Evolutionary conservation across 2,113 vertebrate species (phyloP).

Genomic region (Sinocyclocheilus anshuiensis): DNA sequence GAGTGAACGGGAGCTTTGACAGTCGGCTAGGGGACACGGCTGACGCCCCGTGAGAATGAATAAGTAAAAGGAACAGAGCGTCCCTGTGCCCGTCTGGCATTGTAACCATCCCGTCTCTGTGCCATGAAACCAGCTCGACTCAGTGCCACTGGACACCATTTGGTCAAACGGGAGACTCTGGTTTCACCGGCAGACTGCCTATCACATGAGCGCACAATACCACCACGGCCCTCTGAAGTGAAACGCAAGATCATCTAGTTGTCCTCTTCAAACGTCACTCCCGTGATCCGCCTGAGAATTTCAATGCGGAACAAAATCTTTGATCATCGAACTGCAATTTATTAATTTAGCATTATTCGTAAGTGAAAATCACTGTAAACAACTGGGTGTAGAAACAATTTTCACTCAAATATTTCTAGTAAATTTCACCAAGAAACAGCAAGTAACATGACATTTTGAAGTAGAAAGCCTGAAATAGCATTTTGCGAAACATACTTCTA

Average conservation of each 20-base stretch:
- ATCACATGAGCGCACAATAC: conserved; percentile 21
- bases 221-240: conserved; percentile 6
- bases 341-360: background rate
- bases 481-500: too few species aligned
- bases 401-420: background rate
- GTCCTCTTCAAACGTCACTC: background rate
- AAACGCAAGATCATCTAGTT: conserved; percentile 31
- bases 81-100: conserved; percentile 62
- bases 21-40: conserved; percentile 26
- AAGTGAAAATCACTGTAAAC: background rate
- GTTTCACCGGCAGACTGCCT: conserved; percentile 50
- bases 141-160: conserved; percentile 49
- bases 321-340: background rate
- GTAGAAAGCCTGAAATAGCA: too few species aligned
- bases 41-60: conserved; percentile 58
- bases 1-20: conserved; percentile 32
- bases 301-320: background rate
- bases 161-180: conserved; percentile 48
- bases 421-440: too few species aligned
- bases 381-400: background rate
- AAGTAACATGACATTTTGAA: too few species aligned
- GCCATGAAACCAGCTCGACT: conserved; percentile 47
- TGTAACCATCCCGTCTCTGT: conserved; percentile 54
- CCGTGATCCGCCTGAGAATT: background rate
- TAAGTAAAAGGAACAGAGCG: conserved; percentile 70